phyloP scores from a whole-genome alignment of 2,113 vertebrate genomes.

The Romanogobio albipinnatus region DNA sequence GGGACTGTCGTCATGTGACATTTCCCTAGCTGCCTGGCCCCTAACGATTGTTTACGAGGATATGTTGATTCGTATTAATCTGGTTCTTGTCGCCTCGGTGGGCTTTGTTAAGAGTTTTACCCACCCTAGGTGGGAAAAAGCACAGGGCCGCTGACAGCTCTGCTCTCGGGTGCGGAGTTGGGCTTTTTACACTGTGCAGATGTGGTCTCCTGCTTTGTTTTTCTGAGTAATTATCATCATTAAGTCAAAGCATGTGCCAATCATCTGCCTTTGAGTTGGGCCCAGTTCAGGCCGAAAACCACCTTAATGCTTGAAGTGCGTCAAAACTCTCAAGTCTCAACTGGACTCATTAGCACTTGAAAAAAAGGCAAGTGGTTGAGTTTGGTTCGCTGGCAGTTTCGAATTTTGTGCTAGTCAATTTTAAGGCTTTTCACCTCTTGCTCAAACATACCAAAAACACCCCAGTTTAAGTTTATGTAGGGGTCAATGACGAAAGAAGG shows the following conservation, averaged over 20 bases:
- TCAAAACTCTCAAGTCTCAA: constrained; percentile 65
- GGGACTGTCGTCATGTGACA: constrained; percentile 53
- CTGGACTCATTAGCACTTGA: constrained; percentile 70
- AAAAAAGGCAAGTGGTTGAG: background rate
- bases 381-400: constrained; percentile 69
- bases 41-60: constrained; percentile 86
- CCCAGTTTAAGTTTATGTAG: background rate
- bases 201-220: constrained; percentile 87
- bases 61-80: constrained; percentile 93
- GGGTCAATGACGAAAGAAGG: background rate
- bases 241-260: constrained; percentile 97
- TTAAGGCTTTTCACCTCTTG: constrained; percentile 58
- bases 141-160: constrained; percentile 82
- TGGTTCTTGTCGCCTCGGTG: constrained; percentile 85
- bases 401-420: constrained; percentile 69
- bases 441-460: background rate
- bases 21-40: constrained; percentile 72
- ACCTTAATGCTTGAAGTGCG: constrained; percentile 65
- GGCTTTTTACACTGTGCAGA: constrained; percentile 90
- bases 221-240: constrained; percentile 98
- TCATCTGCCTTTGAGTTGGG: constrained; percentile 88
- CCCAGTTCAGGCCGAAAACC: constrained; percentile 67
- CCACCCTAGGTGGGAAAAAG: constrained; percentile 74
- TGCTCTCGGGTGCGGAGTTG: constrained; percentile 69
- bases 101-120: constrained; percentile 63